A percentile compares a stretch with the other conserved stretches of the same genome.
Conservation (phyloP, 2,888 invertebrate genomes). For the Syritta pipiens region DNA sequence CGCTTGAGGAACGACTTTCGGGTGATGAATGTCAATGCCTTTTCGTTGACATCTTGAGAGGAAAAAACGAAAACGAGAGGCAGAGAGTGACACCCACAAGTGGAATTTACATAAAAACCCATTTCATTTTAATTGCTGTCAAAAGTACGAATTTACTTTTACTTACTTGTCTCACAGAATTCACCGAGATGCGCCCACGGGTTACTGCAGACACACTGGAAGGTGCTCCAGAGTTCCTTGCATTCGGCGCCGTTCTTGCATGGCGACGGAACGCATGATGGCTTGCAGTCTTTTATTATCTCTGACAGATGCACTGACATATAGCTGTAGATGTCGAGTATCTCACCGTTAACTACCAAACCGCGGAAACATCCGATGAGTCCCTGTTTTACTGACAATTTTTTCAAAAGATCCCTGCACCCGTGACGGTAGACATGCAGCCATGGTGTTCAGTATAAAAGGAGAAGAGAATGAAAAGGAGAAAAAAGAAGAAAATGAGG, state of each 20-base stretch:
- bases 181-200: constrained; percentile 94
- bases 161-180: constrained; percentile 94
- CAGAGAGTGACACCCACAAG: background rate
- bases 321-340: constrained; percentile 93
- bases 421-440: too few species aligned
- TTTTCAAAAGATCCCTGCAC: constrained; percentile 88
- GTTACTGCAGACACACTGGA: constrained; percentile 95
- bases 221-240: constrained; percentile 95
- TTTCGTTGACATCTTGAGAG: constrained; percentile 90
- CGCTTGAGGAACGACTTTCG: constrained; percentile 89
- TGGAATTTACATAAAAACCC: constrained; percentile 2
- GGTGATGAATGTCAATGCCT: constrained; percentile 92
- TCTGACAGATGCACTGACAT: constrained; percentile 95
- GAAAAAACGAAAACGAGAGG: constrained; percentile 5
- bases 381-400: constrained; percentile 91
- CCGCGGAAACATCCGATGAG: constrained; percentile 96
- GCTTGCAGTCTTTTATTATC: constrained; percentile 95
- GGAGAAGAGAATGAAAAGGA: constrained; percentile 1
- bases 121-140: constrained; percentile 66
- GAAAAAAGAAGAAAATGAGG: constrained; percentile 13
- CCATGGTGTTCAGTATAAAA: too few species aligned
- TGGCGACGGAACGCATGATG: constrained; percentile 95
- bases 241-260: constrained; percentile 95
- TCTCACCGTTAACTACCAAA: constrained; percentile 93
- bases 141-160: constrained; percentile 76